Evolutionary conservation across 2,888 invertebrate genomes (phyloP).

Genomic region (Physocephala rufipes): DNA sequence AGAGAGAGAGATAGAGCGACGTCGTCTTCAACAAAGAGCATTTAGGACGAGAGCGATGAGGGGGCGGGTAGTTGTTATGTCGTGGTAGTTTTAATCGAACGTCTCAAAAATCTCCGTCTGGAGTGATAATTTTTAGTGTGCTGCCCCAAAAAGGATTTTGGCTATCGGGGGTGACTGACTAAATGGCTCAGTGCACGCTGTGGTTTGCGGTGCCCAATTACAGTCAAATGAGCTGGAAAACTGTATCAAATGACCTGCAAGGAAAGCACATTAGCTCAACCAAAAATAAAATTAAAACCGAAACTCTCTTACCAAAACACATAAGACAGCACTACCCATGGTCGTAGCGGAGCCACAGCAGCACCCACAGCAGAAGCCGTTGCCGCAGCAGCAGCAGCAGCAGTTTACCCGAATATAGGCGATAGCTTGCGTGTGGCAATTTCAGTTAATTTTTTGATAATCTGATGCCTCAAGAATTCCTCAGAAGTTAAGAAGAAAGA

Average conservation of each 20-base stretch:
- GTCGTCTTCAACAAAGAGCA: neutral
- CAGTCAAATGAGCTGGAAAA: constrained; percentile 66
- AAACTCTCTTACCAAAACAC: neutral
- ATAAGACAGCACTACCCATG: constrained; percentile 33
- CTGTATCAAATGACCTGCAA: constrained; percentile 65
- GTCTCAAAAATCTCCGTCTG: constrained; percentile 10
- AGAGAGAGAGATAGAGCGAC: too few species aligned
- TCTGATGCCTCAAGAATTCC: constrained; percentile 33
- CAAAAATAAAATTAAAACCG: constrained; percentile 47
- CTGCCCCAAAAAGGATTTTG: neutral
- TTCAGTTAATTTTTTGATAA: constrained; percentile 55
- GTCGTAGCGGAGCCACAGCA: constrained; percentile 6
- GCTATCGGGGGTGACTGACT: neutral
- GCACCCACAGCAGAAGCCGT: too few species aligned
- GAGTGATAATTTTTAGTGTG: constrained; percentile 14
- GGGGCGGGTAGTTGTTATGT: neutral
- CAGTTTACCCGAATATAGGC: constrained; percentile 44
- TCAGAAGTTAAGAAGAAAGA: constrained; percentile 34
- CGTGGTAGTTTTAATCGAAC: constrained; percentile 14
- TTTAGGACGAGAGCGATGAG: neutral
- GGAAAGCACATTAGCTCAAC: constrained; percentile 45
- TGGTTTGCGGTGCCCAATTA: constrained; percentile 63
- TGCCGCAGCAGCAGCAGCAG: constrained; percentile 24
- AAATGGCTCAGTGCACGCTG: neutral
- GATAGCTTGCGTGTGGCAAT: constrained; percentile 67